phyloP scores from a whole-genome alignment of 2,113 vertebrate species.

The Peromyscus polionotus region DNA sequence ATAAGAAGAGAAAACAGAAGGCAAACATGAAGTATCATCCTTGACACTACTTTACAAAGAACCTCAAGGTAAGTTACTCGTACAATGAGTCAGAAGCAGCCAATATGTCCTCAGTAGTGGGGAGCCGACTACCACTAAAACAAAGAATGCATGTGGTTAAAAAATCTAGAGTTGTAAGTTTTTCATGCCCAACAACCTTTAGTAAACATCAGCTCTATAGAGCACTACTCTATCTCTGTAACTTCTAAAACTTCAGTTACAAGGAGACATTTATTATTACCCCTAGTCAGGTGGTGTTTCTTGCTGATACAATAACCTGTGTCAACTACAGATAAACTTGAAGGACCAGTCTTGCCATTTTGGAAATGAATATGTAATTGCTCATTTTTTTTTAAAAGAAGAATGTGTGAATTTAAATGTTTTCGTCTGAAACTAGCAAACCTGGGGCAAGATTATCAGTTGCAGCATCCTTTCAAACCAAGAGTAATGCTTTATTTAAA shows the following conservation, averaged over 20 bases:
- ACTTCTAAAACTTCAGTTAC: background rate
- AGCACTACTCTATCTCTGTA: background rate
- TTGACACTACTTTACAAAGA: constrained; percentile 4
- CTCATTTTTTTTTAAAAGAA: background rate
- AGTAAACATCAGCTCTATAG: background rate
- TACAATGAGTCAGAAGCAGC: background rate
- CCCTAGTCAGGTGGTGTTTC: background rate
- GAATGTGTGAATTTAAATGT: background rate
- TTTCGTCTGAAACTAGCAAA: background rate
- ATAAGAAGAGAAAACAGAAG: background rate
- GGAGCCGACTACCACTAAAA: background rate
- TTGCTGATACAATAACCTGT: background rate
- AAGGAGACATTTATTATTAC: background rate
- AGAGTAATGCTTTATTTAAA: background rate
- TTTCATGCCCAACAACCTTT: background rate
- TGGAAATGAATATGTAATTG: background rate
- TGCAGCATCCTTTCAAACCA: background rate
- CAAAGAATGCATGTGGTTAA: background rate
- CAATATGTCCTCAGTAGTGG: background rate
- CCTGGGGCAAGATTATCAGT: constrained; percentile 3
- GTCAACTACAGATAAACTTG: background rate
- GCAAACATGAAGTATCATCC: background rate
- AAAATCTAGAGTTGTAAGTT: background rate
- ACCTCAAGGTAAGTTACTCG: background rate
- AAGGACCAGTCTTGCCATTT: background rate